Percentiles rank a stretch among this genome's conserved stretches.
These are phyloP conservation scores for Temnothorax unifasciatus DNA, from an alignment of 2,888 invertebrate genomes.

Conservation along the genomic window DNA sequence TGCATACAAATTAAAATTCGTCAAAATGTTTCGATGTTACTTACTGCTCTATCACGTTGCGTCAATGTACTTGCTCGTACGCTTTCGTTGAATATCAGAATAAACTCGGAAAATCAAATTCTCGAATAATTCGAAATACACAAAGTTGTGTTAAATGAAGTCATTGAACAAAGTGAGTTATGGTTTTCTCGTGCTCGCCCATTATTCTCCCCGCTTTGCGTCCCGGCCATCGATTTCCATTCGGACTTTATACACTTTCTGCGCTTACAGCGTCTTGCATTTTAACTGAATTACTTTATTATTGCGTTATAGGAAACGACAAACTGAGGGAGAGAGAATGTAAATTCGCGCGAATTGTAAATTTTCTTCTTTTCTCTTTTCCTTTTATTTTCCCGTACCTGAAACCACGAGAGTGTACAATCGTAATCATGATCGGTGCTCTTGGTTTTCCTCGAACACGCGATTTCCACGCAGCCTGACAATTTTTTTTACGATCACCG, in stretches of 20 bases:
- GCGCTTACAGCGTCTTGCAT: not conserved
- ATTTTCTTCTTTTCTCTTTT: not conserved
- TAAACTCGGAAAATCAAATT: constrained; percentile 5
- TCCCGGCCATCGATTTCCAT: not conserved
- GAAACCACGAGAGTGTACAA: not conserved
- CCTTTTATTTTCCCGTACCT: not conserved
- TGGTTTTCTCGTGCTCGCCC: not conserved
- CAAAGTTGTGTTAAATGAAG: constrained; percentile 3
- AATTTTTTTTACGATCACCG: not conserved
- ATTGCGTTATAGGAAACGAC: not conserved
- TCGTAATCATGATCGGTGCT: not conserved
- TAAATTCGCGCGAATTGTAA: not conserved
- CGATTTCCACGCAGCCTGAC: not conserved
- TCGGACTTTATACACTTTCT: not conserved
- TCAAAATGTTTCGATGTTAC: not conserved
- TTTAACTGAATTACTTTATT: not conserved
- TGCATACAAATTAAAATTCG: not conserved
- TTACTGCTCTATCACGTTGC: not conserved
- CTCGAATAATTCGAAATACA: constrained; percentile 3
- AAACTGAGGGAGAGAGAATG: not conserved
- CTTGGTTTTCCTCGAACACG: not conserved
- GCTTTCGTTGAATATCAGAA: not conserved
- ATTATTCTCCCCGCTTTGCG: not conserved
- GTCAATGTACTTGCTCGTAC: not conserved
- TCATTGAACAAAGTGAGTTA: not conserved